Evolutionary conservation across 1,140 invertebrate genomes (phyloP).

Genomic region (Homarus americanus): DNA sequence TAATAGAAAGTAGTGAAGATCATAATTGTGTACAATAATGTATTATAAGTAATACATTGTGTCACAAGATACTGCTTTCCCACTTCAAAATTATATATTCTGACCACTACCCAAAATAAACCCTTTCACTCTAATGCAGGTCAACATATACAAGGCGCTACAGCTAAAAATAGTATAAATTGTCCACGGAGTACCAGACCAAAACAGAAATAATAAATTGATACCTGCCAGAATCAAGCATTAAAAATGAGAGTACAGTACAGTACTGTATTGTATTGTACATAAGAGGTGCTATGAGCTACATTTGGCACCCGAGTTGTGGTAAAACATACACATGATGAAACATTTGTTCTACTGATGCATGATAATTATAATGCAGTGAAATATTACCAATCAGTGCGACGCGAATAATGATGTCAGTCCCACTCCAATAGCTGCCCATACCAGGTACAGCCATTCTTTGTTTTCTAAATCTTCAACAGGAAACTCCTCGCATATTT

Average conservation of each 20-base stretch:
- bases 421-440: conserved; percentile 82
- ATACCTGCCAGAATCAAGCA: too few species aligned
- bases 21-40: too few species aligned
- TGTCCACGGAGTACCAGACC: neutral
- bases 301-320: neutral
- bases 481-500: conserved; percentile 82
- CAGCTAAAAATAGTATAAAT: neutral
- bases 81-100: neutral
- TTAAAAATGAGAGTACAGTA: neutral
- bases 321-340: neutral
- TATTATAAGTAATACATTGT: neutral
- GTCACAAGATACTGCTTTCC: neutral
- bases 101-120: neutral
- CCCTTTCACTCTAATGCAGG: too few species aligned
- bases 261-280: too few species aligned
- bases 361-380: neutral
- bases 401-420: conserved; percentile 77
- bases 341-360: neutral
- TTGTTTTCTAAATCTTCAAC: conserved; percentile 81
- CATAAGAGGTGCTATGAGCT: neutral
- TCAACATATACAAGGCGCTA: too few species aligned
- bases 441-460: conserved; percentile 81
- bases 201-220: neutral
- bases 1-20: too few species aligned
- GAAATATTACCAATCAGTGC: neutral